Base-by-base conservation (phyloP, 2,797 vertebrate species). In the Tiaroga cobitis region DNA sequence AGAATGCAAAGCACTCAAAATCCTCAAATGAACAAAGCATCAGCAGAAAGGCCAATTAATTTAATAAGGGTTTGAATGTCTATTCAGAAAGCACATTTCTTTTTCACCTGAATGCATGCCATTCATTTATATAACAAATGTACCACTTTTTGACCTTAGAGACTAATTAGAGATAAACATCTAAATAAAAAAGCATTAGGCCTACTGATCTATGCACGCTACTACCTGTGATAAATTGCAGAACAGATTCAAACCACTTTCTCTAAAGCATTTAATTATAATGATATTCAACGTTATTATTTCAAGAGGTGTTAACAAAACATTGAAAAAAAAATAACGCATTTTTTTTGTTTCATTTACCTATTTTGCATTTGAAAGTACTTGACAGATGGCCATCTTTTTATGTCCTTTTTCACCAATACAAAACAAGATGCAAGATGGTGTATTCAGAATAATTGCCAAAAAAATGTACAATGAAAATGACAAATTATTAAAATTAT, bases 21-120 rank as follows among this genome's bases (percentile, higher is more conserved):
- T 61, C 67, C 76, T 74, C 77, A 80, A 69, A 49, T n/a, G 37
- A 84, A 85, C 29, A 74, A 80, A 85, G 84, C 56, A 85, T 74
- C 84, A 73, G 68, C 84, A 74, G 81, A 85, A 85, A 74, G 56
- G 34, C 56, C 84, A 85, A 85, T 80, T 74, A 39, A 80, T 85
- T 85, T 81, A 80, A 85, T 85, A 80, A 39, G 18, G 67, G 29
- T 39, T 32, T 85, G 77, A 80, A 85, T 63, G 56, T 85, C 69
- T 49, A 46, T 80, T 70, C 68, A 79, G 29, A 79, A 29, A 65
- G 54, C 26, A 46, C 61, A 51, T 73, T 61, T 80, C 34, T 63
- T 59, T 79, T 72, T 73, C 29, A 63, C 76, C 24, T 37, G 29
- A 65, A 80, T 37, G 41, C 56, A 46, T 49, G 54, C 10, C 51